Evolutionary conservation across 2,797 vertebrate genomes (phyloP).

Genomic region (Perdix hodgsoniae): DNA sequence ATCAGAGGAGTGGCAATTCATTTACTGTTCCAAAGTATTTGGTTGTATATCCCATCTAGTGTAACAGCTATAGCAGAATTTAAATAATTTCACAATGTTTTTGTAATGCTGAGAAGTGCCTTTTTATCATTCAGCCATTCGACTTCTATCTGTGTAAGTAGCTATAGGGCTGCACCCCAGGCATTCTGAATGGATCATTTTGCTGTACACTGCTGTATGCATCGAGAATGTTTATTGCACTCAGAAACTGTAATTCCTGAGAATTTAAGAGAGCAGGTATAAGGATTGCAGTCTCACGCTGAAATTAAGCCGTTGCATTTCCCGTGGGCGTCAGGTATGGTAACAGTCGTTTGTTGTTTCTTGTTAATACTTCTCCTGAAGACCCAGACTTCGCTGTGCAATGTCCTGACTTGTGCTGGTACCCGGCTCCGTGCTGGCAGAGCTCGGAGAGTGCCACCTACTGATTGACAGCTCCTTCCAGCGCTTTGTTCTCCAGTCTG

Average conservation of each 20-base stretch:
- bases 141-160: neutral
- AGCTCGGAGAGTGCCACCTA: slow-evolving; percentile 52
- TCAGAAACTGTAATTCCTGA: neutral
- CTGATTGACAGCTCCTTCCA: slow-evolving; percentile 9
- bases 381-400: neutral
- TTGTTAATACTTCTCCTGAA: neutral
- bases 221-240: neutral
- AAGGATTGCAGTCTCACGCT: neutral
- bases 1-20: neutral
- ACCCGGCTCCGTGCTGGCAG: neutral
- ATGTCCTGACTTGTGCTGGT: neutral
- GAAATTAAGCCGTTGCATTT: neutral
- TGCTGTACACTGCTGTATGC: neutral
- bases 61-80: neutral
- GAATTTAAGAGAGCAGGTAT: neutral
- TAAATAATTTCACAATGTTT: neutral
- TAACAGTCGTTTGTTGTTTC: neutral
- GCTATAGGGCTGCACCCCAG: neutral
- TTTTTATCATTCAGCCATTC: neutral
- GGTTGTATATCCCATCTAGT: neutral
- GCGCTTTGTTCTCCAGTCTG: neutral
- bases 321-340: neutral
- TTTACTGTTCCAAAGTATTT: neutral
- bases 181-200: neutral
- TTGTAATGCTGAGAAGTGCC: neutral